Conservation (phyloP, 2,797 vertebrate genomes). For the Platalea minor region DNA sequence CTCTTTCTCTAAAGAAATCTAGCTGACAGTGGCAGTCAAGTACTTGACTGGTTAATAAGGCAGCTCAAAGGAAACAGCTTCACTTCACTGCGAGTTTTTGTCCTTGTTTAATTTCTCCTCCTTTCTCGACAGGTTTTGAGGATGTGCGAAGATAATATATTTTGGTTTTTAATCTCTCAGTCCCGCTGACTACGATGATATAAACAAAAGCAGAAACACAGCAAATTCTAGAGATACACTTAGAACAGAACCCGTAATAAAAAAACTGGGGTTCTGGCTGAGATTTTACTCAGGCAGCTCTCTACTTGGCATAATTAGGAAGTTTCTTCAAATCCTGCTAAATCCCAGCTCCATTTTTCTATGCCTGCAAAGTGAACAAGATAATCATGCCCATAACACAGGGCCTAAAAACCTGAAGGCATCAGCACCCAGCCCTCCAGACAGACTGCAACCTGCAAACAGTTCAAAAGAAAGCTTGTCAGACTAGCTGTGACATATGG, state of each 20-base stretch:
- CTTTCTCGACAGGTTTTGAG: conserved; percentile 57
- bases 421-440: conserved; percentile 62
- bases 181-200: conserved; percentile 34
- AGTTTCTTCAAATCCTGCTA: conserved; percentile 47
- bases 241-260: conserved; percentile 30
- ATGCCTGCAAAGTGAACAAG: conserved; percentile 63
- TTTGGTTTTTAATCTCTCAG: conserved; percentile 32
- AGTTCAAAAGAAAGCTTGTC: conserved; percentile 56
- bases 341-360: background rate
- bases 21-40: conserved; percentile 67
- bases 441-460: conserved; percentile 65
- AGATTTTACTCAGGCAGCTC: conserved; percentile 15
- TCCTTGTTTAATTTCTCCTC: conserved; percentile 64
- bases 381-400: conserved; percentile 48
- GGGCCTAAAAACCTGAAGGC: conserved; percentile 58
- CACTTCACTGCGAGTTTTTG: conserved; percentile 55
- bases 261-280: conserved; percentile 33
- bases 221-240: conserved; percentile 41
- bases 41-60: conserved; percentile 70
- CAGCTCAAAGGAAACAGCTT: conserved; percentile 67
- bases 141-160: conserved; percentile 32
- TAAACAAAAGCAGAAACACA: conserved; percentile 62
- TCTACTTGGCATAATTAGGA: conserved; percentile 34
- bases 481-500: conserved; percentile 64
- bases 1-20: conserved; percentile 68